Evolutionary conservation across 92 coral and sea anemone genomes (phyloP), one percentile per base, ranked within the genome.

Genomic region (Phymanthus crucifer): DNA sequence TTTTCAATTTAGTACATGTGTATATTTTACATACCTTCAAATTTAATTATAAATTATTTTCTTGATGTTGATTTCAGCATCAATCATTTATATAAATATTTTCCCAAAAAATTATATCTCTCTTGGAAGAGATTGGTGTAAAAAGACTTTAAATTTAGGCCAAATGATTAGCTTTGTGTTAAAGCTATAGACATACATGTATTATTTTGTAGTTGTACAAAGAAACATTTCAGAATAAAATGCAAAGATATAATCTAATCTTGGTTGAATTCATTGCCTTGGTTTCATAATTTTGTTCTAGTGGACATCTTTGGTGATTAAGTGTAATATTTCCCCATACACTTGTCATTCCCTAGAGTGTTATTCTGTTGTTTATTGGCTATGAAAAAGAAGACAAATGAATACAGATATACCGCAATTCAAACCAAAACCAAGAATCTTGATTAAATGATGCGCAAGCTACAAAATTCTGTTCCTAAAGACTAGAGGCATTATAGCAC

Each of bases 1-100:
- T n/a, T 48, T 74, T 5, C 14, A 69, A 69, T 18, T 34, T 24
- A 29, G 21, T 76, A 31, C n/a, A n/a, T 76, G 33, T 54, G 24
- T 33, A 52, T 52, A 57, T 46, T 54, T 54, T 3, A 35, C 34
- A 76, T 21, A 46, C 27, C 36, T 36, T 48, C n/a, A n/a, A n/a
- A n/a, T n/a, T 47, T 13, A 32, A 75, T 54, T 19, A 31, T 26
- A 56, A 74, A 23, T 74, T 27, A 45, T 45, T 74, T 47, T 74
- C 32, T 38, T 45, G 38, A 27, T 61, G 68, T 43, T 17, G 18
- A 43, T 3, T 29, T 61, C 0, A 34, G 16, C 68, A 61, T 61
- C 13, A 61, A 26, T 61, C 12, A 61, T 61, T 61, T 61, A 14
- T 27, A 61, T 23, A 27, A 61, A 61, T 27, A 7, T 61, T n/a